Evolutionary conservation across 2,888 invertebrate genomes (phyloP), one percentile per base, ranked within the genome.

Genomic region (Conomelus anceps): DNA sequence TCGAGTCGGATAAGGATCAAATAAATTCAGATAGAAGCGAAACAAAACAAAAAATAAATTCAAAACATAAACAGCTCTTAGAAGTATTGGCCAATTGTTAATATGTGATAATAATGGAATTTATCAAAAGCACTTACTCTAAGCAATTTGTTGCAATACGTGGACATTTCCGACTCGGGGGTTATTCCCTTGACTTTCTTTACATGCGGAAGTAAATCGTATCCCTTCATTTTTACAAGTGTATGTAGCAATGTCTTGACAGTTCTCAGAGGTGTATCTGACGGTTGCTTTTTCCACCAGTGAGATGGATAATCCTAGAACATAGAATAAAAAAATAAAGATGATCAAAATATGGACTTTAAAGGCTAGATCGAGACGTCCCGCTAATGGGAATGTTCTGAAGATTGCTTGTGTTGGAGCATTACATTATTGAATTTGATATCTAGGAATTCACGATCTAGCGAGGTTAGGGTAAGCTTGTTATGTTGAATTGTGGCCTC

Each of bases 221-320:
- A 95, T 3, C 98, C 98, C 93, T 98, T 97, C 91, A 97, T 96
- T 94, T 98, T 97, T 89, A 97, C 97, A 94, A 98, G 96, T 89
- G 98, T 96, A 93, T 99, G 98, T 89, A 99, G 95, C 91, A 99
- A 95, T 0, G 99, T 99, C 94, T 99, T 99, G 88, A 99, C 96
- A 20, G 99, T 99, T 92, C 95, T 93, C 92, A 97, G 94, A 0
- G 98, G 98, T n/a, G 97, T 97, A 93, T 99, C 98, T 23, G 95
- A 95, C 0, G 96, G 95, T 91, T 96, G 96, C 92, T 95, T 96
- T 93, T 97, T 97, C 98, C 99, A 99, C 94, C 97, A 97, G 88
- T 95, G 94, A 90, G 96, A 96, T 0, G 99, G 99, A 93, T 97
- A 97, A 23, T 97, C 94, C 93, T 94, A 90, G 1, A 91, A n/a